Evolutionary conservation across 2,113 vertebrate species (phyloP), one percentile per base, ranked within the genome.

Genomic region (Microtus richardsoni): DNA sequence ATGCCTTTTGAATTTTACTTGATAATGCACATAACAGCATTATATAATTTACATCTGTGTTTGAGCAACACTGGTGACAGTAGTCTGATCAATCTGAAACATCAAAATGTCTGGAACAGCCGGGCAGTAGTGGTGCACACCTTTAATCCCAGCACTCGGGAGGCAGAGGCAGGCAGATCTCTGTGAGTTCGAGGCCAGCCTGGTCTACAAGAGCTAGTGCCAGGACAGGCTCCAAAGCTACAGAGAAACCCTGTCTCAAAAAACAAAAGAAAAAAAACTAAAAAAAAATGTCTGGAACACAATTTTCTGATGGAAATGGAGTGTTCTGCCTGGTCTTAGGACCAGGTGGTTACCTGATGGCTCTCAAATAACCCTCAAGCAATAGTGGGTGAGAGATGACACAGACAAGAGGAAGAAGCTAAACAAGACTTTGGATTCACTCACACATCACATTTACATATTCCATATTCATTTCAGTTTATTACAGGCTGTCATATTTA

Each of bases 311-410:
- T 44, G 12, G 2, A 84, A 74, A 66, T 2, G 26, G 22, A 22
- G 6, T 5, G 52, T 1, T 3, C 2, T 49, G 44, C 8, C 16
- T 54, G 54, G 3, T 5, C 26, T 70, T 11, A 33, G 33, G 62
- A 52, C 1, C 28, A 88, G n/a, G 14, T 7, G 0, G 39, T 82
- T 58, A 54, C 17, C 3, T 19, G 0, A 1, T 41, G 3, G 4
- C 7, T 54, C 5, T 19, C 7, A 19, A 94, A 36, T 0, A 70
- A 5, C 24, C 3, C 28, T 83, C 30, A 47, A 39, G 0, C 64
- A 62, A 54, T 33, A 30, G 47, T 26, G 14, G 77, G 30, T 62
- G 10, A 93, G 26, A 12, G 21, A 44, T 89, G 44, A 92, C 9
- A 13, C 60, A 79, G 26, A 16, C 52, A 75, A 41, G 24, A 88